These are phyloP conservation scores for Neoaliturus tenellus DNA, from an alignment of 2,888 invertebrate genomes.

Conservation along the genomic window DNA sequence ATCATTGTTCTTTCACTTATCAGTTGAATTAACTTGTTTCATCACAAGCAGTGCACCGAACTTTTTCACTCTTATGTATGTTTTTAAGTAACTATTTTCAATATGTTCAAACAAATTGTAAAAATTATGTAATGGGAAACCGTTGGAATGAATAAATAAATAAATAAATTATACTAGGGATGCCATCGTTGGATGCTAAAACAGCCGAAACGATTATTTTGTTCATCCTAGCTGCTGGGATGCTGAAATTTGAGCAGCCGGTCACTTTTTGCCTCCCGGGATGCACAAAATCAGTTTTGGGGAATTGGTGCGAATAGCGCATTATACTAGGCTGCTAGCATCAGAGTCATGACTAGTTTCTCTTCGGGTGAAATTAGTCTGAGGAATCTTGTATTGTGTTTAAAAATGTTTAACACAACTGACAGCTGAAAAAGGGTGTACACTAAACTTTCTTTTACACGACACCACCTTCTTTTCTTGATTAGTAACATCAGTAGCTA, in stretches of 20 bases:
- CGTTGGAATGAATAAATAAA: too few relatives aligned
- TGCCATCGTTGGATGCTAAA: slow-evolving; percentile 25
- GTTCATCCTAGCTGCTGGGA: neutral
- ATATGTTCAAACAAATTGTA: too few relatives aligned
- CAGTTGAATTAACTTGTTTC: too few relatives aligned
- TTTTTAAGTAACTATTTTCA: too few relatives aligned
- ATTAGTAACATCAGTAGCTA: neutral
- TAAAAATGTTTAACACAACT: neutral
- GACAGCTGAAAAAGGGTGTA: neutral
- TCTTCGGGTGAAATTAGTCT: too few relatives aligned
- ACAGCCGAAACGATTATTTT: neutral
- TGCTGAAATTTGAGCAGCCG: too few relatives aligned
- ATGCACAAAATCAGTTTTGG: too few relatives aligned
- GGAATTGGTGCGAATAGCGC: neutral
- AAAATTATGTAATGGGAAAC: too few relatives aligned
- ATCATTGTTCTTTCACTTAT: too few relatives aligned
- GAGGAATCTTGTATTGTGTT: neutral
- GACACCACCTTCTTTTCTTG: neutral
- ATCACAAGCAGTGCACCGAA: too few relatives aligned
- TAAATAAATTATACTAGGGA: slow-evolving; percentile 32
- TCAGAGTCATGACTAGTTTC: neutral
- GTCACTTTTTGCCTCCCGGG: neutral
- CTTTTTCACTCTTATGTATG: too few relatives aligned
- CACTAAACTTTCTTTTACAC: neutral
- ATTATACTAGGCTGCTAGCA: neutral